Percentiles rank a stretch among this genome's conserved stretches.
Conservation (phyloP, 2,888 invertebrate genomes). For the Hipparchia semele region DNA sequence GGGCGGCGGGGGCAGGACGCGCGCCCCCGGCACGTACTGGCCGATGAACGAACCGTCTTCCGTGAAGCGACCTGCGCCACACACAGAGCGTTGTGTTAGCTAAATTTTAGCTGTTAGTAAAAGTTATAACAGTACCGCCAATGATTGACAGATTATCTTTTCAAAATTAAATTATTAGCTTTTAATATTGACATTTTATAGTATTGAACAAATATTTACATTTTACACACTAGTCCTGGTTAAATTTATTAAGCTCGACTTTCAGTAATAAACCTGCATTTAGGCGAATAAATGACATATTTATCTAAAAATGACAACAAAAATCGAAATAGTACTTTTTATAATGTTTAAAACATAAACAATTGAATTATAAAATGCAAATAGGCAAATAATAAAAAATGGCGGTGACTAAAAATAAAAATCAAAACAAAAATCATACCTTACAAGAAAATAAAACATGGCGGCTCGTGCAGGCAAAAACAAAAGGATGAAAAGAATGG, state of each 20-base stretch:
- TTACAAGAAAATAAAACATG: conserved; percentile 63
- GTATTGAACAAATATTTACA: too few species aligned
- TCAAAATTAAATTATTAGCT: too few species aligned
- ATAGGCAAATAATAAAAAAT: conserved; percentile 37
- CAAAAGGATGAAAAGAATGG: conserved; percentile 51
- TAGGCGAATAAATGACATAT: too few species aligned
- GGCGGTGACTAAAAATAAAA: conserved; percentile 41
- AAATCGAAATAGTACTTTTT: too few species aligned
- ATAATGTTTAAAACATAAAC: not conserved
- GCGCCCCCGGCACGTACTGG: conserved; percentile 94
- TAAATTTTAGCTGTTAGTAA: too few species aligned
- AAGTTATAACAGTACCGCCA: too few species aligned
- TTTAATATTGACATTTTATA: too few species aligned
- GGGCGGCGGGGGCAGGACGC: conserved; percentile 80
- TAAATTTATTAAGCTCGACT: too few species aligned
- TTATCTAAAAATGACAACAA: too few species aligned
- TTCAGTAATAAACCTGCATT: too few species aligned
- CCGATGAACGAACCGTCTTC: conserved; percentile 99
- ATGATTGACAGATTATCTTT: too few species aligned
- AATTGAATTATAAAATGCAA: not conserved
- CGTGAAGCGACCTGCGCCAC: conserved; percentile 90
- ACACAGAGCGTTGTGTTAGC: not conserved
- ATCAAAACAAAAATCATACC: conserved; percentile 66
- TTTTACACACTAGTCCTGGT: too few species aligned
- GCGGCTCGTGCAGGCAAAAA: conserved; percentile 69